Evolutionary conservation across 2,888 invertebrate species (phyloP).

Genomic region (Ctenicera cuprea): DNA sequence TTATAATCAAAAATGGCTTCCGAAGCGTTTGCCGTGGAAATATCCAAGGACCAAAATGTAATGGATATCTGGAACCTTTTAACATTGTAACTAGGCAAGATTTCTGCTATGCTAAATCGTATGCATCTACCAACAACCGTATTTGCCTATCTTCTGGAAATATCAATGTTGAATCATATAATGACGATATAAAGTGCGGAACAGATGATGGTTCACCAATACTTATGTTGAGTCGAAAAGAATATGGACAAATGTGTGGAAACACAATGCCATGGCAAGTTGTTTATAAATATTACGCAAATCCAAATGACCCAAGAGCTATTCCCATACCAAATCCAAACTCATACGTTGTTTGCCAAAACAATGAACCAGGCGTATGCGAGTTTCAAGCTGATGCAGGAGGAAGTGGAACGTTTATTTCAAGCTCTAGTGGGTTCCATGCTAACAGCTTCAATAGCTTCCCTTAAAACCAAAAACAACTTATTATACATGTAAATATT

Average conservation of each 20-base stretch:
- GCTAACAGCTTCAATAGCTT: background rate
- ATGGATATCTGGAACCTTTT: conserved; percentile 21
- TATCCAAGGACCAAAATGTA: background rate
- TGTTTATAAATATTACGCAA: conserved; percentile 42
- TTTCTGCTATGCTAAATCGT: conserved; percentile 31
- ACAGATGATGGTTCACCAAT: conserved; percentile 1
- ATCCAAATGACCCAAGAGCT: conserved; percentile 32
- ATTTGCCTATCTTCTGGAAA: conserved; percentile 21
- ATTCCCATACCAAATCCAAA: conserved; percentile 50
- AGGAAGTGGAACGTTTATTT: background rate
- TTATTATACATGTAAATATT: background rate
- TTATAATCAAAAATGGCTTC: conserved; percentile 27
- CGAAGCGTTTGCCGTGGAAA: conserved; percentile 1
- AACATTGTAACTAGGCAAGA: conserved; percentile 6
- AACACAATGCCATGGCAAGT: conserved; percentile 27
- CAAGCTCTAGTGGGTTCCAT: background rate
- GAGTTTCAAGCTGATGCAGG: conserved; percentile 8
- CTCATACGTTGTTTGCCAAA: conserved; percentile 42
- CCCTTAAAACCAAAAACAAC: no score
- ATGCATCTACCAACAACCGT: conserved; percentile 18
- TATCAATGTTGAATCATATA: conserved; percentile 2
- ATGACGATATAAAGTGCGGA: conserved; percentile 20
- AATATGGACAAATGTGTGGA: conserved; percentile 38
- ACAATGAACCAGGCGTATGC: conserved; percentile 37
- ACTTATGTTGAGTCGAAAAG: background rate